These are phyloP conservation scores for Cheirogaleus medius DNA, from an alignment of 2,113 vertebrate genomes.

Conservation along the genomic window DNA sequence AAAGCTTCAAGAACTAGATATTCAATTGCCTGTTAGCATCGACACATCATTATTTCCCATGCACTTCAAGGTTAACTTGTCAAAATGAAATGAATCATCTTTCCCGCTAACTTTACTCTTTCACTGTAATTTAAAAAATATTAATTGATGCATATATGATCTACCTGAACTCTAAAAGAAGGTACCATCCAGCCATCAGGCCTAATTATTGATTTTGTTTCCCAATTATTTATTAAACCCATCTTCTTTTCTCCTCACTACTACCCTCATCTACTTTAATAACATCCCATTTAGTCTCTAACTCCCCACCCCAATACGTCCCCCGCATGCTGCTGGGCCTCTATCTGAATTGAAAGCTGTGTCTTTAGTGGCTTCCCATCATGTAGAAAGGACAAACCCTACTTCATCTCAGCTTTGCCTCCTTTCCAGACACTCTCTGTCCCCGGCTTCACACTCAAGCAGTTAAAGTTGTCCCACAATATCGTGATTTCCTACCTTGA, in stretches of 20 bases:
- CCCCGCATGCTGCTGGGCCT: not conserved
- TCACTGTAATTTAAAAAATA: not conserved
- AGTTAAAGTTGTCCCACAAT: not conserved
- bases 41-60: not conserved
- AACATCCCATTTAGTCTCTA: not conserved
- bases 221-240: not conserved
- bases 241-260: not conserved
- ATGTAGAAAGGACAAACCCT: not conserved
- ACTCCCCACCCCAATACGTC: fast-evolving
- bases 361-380: not conserved
- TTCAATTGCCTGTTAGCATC: not conserved
- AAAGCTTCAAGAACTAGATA: not conserved
- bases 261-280: not conserved
- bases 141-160: not conserved
- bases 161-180: not conserved
- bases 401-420: not conserved
- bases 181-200: not conserved
- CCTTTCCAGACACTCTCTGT: not conserved
- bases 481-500: not conserved
- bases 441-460: not conserved
- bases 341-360: not conserved
- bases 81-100: not conserved
- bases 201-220: not conserved
- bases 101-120: not conserved
- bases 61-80: not conserved